Conservation (phyloP, 1,140 invertebrate species). For the Wiebesia pumilae region DNA sequence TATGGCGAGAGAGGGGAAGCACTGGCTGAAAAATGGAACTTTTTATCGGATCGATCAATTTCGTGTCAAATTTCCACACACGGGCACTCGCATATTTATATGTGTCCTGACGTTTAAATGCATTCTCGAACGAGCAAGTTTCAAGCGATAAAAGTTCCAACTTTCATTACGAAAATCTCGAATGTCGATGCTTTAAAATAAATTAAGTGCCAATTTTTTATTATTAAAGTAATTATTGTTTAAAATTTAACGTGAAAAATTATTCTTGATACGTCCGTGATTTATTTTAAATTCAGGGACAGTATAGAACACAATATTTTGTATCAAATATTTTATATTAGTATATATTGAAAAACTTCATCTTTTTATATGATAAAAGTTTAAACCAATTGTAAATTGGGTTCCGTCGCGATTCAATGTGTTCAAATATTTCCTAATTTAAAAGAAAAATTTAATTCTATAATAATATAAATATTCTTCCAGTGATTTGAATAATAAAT, state of each 20-base stretch:
- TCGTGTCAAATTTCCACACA: constrained; percentile 22
- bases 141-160: constrained; percentile 6
- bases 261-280: too few species aligned
- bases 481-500: too few species aligned
- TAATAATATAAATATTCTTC: too few species aligned
- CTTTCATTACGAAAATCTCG: constrained; percentile 4
- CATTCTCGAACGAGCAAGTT: neutral
- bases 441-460: too few species aligned
- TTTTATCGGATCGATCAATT: constrained; percentile 39
- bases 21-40: constrained; percentile 25
- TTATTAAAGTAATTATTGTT: neutral
- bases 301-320: neutral
- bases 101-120: neutral
- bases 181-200: neutral
- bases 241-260: constrained; percentile 22
- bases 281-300: neutral
- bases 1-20: neutral
- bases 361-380: neutral
- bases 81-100: neutral
- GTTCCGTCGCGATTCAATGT: too few species aligned
- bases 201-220: neutral
- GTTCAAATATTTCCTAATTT: too few species aligned
- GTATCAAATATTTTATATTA: too few species aligned
- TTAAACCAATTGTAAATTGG: too few species aligned
- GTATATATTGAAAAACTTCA: neutral